Base-by-base conservation (phyloP, 2,888 invertebrate species). In the Tetragonula carbonaria region DNA sequence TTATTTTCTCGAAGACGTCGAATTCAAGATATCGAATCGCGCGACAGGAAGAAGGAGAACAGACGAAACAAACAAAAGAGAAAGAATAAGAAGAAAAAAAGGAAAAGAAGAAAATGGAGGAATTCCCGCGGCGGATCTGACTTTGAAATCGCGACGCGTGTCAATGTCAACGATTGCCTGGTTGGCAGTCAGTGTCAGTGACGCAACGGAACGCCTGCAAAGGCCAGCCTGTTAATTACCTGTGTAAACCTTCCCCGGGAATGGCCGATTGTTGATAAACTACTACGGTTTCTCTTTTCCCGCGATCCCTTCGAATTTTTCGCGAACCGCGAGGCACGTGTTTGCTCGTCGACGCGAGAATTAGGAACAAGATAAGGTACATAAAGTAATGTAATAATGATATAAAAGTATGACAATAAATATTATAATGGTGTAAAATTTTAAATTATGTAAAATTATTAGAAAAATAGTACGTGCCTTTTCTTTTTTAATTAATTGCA, bases 71-170 rank as follows among this genome's bases (percentile, higher is more conserved):
- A n/a, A n/a, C 3, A 8, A 38, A 0, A 13, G 4, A 63, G 11
- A 11, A 63, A 28, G 4, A 18, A 28, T 28, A 28, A 28, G 28
- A 28, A 28, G 28, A 2, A 28, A 28, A 28, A 28, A 62, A 50
- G 33, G 33, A 33, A 33, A 33, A 33, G 3, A 33, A 33, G 33
- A 3, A 28, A 28, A 68, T 66, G 28, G 82, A 77, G 55, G 62
- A 78, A 74, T 45, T 87, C 82, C 76, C 85, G 79, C 87, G 80
- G 75, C 72, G 38, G 75, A 87, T 87, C 87, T 87, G 87, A 82
- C 87, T 87, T 87, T 85, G 87, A 87, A 85, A 85, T 79, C 76
- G 87, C 87, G 33, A 78, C 87, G 85, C 80, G 87, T 87, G 80
- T 87, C 87, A 87, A 87, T 87, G 87, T 82, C 87, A 80, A 80